Percentiles rank a stretch among this genome's conserved stretches.
Evolutionary conservation across 2,797 vertebrate genomes (phyloP).

Genomic region (Craterocephalus amniculus): DNA sequence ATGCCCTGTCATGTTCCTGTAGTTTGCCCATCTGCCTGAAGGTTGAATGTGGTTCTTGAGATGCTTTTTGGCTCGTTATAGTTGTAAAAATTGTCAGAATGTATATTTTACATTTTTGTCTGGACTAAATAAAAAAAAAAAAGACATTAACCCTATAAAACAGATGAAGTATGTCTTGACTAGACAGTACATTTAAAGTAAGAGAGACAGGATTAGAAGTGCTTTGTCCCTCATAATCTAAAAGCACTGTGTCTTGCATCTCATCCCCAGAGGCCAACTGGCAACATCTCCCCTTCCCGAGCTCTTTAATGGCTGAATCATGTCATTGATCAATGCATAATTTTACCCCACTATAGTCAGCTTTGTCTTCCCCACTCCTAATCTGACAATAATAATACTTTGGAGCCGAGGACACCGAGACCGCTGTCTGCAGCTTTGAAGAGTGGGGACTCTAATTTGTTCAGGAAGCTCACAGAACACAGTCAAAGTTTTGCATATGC

Average conservation of each 20-base stretch:
- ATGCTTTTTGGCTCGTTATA: background rate
- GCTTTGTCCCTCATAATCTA: constrained; percentile 27
- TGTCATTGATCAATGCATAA: constrained; percentile 46
- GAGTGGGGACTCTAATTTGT: background rate
- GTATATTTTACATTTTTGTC: too few relatives aligned
- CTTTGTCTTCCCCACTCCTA: constrained; percentile 1
- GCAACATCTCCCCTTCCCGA: constrained; percentile 23
- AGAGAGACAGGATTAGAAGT: constrained; percentile 20
- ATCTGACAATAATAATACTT: constrained; percentile 28
- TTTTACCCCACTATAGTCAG: constrained; percentile 26
- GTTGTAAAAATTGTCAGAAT: background rate
- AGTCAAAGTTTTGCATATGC: background rate
- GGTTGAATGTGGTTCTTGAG: background rate
- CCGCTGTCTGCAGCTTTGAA: background rate
- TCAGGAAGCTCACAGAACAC: background rate
- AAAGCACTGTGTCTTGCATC: constrained; percentile 16
- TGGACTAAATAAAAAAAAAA: background rate
- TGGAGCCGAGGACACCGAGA: constrained; percentile 3
- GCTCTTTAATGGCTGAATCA: constrained; percentile 51
- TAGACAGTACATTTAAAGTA: background rate
- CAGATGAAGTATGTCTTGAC: background rate
- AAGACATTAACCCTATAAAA: background rate
- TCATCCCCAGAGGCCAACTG: constrained; percentile 40
- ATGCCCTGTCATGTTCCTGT: background rate
- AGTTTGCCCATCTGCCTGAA: background rate